phyloP scores from a whole-genome alignment of 2,888 invertebrate genomes.

The Protonemura montana region DNA sequence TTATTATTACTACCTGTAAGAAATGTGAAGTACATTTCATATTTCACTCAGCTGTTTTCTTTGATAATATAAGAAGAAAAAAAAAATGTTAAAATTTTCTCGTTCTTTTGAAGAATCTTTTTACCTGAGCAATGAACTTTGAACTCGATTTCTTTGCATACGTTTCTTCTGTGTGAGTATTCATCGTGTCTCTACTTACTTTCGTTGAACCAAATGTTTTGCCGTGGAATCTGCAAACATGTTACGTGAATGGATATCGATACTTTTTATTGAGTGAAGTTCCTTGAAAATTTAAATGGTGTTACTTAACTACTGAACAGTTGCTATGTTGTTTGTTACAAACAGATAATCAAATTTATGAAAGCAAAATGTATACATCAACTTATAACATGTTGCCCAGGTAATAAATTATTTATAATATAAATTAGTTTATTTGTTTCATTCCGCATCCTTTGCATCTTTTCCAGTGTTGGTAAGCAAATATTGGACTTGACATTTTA shows the following conservation, averaged over 20 bases:
- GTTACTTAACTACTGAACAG: not conserved
- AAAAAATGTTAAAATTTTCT: not conserved
- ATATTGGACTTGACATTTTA: too few species aligned
- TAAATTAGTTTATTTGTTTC: not conserved
- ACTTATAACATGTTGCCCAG: not conserved
- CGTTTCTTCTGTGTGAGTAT: not conserved
- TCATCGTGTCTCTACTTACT: not conserved
- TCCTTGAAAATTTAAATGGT: not conserved
- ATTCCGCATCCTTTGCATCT: not conserved
- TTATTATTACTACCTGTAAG: constrained; percentile 39
- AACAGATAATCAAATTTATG: not conserved
- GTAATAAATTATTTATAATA: constrained; percentile 8
- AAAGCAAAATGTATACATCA: not conserved
- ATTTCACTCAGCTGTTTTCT: not conserved
- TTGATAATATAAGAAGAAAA: constrained; percentile 1
- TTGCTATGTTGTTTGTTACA: not conserved
- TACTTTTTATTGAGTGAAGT: not conserved
- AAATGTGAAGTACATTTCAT: not conserved
- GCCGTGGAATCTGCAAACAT: not conserved
- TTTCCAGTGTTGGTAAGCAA: too few species aligned
- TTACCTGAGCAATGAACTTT: not conserved
- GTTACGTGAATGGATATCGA: not conserved
- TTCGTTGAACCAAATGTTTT: not conserved
- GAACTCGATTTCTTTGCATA: not conserved
- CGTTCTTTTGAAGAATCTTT: not conserved